Evolutionary conservation across 2,113 vertebrate genomes (phyloP), one percentile per base, ranked within the genome.

Genomic region (Corynorhinus townsendii): DNA sequence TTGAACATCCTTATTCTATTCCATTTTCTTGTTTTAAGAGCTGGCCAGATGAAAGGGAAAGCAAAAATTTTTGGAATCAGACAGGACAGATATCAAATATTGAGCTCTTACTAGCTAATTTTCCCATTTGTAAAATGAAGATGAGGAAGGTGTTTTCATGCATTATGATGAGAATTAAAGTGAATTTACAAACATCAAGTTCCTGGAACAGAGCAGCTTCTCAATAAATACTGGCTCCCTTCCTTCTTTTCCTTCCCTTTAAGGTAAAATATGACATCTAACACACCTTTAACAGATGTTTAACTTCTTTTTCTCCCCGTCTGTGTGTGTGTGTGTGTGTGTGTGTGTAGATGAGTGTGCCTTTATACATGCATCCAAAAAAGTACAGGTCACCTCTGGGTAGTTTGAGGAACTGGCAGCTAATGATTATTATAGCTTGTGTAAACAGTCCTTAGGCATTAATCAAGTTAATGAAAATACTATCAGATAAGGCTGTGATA

Each of bases 391-490:
- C 16, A 71, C 71, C n/a, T 86, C 24, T 47, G 35, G 59, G n/a
- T 62, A 93, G 54, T 83, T 94, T 91, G 69, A 95, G 83, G 43
- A 90, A 49, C 47, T 68, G 10, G 68, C 40, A 89, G 69, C 62
- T 89, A 89, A 91, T 69, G 73, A 69, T 93, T 80, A 82, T 49
- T 62, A 5, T 56, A 71, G 84, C 77, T 71, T 66, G 52, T 91
- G 8, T 54, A 95, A 91, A 92, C 11, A 71, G 24, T 81, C 38
- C 66, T 75, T 19, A 62, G 91, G 88, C 90, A 84, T 93, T 95
- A 83, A 96, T n/a, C 2, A n/a, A 92, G 81, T 92, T 94, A 95
- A 93, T 73, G 26, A 95, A 93, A 93, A 45, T 92, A 56, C 43
- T 95, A 91, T 91, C 83, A 87, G 75, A 87, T 95, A 96, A 84